Conservation (phyloP, 2,113 vertebrate genomes). For the Lipotes vexillifer region DNA sequence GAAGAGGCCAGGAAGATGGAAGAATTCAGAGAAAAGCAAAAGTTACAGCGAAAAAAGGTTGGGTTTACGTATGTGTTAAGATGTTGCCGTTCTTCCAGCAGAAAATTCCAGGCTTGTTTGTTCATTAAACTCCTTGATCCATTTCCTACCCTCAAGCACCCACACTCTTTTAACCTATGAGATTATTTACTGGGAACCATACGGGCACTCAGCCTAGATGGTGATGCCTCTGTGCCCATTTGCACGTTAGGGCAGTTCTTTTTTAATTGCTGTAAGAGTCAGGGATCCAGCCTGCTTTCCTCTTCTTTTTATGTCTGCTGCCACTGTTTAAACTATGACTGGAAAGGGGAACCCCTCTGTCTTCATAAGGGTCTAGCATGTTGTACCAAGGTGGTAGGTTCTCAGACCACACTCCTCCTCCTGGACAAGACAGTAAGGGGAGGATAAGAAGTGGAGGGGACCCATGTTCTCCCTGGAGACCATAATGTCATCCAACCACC, state of each 20-base stretch:
- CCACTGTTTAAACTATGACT: not conserved
- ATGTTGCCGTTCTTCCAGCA: not conserved
- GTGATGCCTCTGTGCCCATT: not conserved
- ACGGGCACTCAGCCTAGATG: not conserved
- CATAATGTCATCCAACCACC: not conserved
- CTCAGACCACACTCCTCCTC: not conserved
- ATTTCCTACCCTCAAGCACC: not conserved
- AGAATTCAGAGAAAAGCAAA: conserved; percentile 95
- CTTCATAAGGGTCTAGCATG: not conserved
- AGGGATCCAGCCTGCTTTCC: not conserved
- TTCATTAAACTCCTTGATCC: not conserved
- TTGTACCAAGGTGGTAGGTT: not conserved
- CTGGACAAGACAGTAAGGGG: not conserved
- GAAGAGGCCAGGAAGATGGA: conserved; percentile 95
- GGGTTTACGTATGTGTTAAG: not conserved
- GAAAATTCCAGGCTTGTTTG: not conserved
- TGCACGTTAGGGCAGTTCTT: not conserved
- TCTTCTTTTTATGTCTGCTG: not conserved
- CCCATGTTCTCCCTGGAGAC: not conserved
- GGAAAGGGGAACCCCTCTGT: not conserved
- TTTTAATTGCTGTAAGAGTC: not conserved
- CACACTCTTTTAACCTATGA: not conserved
- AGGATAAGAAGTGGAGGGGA: not conserved
- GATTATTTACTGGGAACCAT: not conserved
- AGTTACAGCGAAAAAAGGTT: conserved; percentile 90